Conservation (phyloP, 2,888 invertebrate species). For the Laspeyria flexula region DNA sequence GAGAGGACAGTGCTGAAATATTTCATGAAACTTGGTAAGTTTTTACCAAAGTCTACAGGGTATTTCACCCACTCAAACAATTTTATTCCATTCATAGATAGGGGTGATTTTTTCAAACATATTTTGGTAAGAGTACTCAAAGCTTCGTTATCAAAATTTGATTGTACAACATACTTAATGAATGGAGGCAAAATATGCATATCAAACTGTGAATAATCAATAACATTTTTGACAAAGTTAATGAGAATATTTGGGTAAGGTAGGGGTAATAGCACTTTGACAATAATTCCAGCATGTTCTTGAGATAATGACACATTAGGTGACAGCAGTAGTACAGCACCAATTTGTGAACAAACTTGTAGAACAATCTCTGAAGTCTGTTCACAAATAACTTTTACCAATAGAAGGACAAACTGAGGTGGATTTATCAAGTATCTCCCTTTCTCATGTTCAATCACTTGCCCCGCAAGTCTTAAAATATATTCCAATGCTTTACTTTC, state of each 20-base stretch:
- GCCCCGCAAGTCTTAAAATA: conserved; percentile 86
- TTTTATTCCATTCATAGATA: conserved; percentile 86
- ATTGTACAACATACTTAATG: conserved; percentile 85
- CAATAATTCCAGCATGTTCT: conserved; percentile 90
- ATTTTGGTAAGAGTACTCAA: conserved; percentile 88
- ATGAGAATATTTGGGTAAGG: conserved; percentile 86
- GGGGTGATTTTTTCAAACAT: conserved; percentile 88
- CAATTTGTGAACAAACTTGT: conserved; percentile 83
- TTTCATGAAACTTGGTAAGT: conserved; percentile 68
- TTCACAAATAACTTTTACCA: conserved; percentile 82
- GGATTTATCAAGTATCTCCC: conserved; percentile 88
- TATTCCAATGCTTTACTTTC: conserved; percentile 68
- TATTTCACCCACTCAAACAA: conserved; percentile 89
- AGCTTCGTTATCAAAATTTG: conserved; percentile 81
- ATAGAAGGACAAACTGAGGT: conserved; percentile 84
- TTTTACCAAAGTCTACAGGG: conserved; percentile 85
- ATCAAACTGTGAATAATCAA: conserved; percentile 89
- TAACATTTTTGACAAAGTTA: conserved; percentile 88
- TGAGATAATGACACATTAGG: conserved; percentile 88
- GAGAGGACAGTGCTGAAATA: conserved; percentile 65
- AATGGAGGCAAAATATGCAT: conserved; percentile 89
- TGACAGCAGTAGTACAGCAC: conserved; percentile 86
- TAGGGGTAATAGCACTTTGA: conserved; percentile 87
- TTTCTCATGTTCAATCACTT: conserved; percentile 87
- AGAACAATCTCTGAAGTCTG: conserved; percentile 78